Base-by-base conservation (phyloP, 2,888 invertebrate species). In the Spicauda simplicius region DNA sequence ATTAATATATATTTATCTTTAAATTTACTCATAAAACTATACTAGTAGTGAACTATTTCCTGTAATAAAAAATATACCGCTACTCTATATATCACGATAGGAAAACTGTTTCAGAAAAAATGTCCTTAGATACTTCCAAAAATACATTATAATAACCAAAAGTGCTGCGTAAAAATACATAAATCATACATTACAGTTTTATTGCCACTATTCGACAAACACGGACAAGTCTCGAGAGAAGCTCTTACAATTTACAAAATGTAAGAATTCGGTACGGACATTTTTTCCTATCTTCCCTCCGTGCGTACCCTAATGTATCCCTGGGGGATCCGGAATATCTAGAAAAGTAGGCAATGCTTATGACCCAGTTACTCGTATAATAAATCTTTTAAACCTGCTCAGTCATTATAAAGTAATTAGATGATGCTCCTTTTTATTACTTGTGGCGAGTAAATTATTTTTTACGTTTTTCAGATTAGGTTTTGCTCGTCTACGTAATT, bases 291-390 rank as follows among this genome's bases (percentile, higher is more conserved):
- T 59, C 58, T 58, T 20, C 58, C 33, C 25, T 52, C 33, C 64
- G 16, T 53, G 57, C 64, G 64, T 64, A 30, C 41, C 59, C 50
- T 65, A 59, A 65, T 65, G 53, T 65, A 30, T 59, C 65, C 65
- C 58, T 45, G 4, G 65, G 58, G 53, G 14, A 7, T 6, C 12
- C 41, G 30, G 59, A 53, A 65, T 30, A 19, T 65, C 65, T 65
- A 64, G 53, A 65, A 64, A 65, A 65, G 59, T 65, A 65, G 58
- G 65, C 59, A 54, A 18, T 59, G 58, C 53, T 58, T 58, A 58
- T 65, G 53, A 41, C 64, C 64, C 45, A 53, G 58, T 58, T 58
- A 33, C 41, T 19, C 25, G 12, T 14, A 30, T 58, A 65, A 53
- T 65, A 52, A 50, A 65, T 65, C 58, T 64, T 52, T 20, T 52